phyloP scores from a whole-genome alignment of 1,140 invertebrate genomes.

The Drosophila nebulosa region DNA sequence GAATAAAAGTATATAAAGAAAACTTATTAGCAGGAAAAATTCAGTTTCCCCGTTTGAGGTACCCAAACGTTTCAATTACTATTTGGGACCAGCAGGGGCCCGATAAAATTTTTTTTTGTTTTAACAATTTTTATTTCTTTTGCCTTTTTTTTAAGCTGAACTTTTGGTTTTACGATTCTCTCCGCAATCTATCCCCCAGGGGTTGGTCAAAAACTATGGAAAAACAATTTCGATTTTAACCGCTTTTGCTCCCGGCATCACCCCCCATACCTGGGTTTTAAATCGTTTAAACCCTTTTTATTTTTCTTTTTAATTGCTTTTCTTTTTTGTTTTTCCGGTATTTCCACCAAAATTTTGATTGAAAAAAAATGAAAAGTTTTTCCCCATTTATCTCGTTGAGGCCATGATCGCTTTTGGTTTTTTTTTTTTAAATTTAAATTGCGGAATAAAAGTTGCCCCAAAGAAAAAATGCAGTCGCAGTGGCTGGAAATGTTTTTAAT shows the following conservation, averaged over 20 bases:
- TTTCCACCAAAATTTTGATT: background rate
- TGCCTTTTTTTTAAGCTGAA: constrained; percentile 19
- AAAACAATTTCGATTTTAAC: background rate
- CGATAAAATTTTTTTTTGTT: background rate
- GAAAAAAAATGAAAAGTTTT: background rate
- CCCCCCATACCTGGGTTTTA: background rate
- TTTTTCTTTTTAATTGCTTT: background rate
- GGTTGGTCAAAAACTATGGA: background rate
- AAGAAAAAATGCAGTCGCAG: constrained; percentile 18
- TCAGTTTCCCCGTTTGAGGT: background rate
- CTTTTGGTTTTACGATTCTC: background rate
- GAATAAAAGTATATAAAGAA: no score
- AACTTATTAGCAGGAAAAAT: background rate
- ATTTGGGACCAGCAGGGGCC: background rate
- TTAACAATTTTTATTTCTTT: background rate
- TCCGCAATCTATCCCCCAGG: background rate
- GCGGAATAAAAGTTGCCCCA: background rate
- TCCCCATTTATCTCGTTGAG: background rate
- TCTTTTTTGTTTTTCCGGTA: background rate
- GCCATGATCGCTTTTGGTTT: background rate
- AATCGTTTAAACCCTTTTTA: background rate
- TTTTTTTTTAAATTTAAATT: constrained; percentile 36
- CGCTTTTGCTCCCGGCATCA: background rate
- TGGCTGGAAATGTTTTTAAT: constrained; percentile 58
- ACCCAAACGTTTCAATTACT: background rate